Evolutionary conservation across 2,113 vertebrate species (phyloP).

Genomic region (Potamarius usumacintae): DNA sequence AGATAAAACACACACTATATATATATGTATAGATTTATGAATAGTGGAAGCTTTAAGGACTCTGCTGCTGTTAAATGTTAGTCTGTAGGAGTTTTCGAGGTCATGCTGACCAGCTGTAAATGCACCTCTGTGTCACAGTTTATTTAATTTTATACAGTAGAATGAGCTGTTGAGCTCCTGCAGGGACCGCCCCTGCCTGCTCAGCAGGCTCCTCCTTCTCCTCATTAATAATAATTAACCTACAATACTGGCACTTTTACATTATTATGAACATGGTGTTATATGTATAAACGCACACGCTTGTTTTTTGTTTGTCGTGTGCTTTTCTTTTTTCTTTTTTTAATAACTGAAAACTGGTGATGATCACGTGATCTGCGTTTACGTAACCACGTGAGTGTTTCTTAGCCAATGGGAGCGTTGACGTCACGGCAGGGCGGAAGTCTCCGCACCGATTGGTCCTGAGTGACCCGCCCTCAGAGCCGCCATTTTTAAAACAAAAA

Average conservation of each 20-base stretch:
- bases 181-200: neutral
- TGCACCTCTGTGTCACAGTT: neutral
- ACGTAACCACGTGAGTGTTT: neutral
- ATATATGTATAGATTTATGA: neutral
- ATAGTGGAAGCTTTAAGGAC: neutral
- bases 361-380: too few relatives aligned
- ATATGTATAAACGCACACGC: neutral
- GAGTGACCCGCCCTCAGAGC: slow-evolving; percentile 6
- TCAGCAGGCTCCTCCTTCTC: too few relatives aligned
- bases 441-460: neutral
- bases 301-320: neutral
- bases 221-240: neutral
- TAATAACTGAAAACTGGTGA: too few relatives aligned
- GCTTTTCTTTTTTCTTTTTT: neutral
- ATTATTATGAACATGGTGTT: neutral
- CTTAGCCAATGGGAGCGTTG: neutral
- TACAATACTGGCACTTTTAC: neutral
- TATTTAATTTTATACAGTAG: too few relatives aligned
- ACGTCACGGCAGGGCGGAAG: slow-evolving; percentile 16
- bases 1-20: neutral
- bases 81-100: neutral
- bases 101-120: neutral
- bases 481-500: slow-evolving; percentile 24
- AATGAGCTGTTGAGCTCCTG: neutral
- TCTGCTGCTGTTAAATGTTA: neutral